Evolutionary conservation across 2,888 invertebrate species (phyloP), one percentile per base, ranked within the genome.

Genomic region (Heliconius cydno): DNA sequence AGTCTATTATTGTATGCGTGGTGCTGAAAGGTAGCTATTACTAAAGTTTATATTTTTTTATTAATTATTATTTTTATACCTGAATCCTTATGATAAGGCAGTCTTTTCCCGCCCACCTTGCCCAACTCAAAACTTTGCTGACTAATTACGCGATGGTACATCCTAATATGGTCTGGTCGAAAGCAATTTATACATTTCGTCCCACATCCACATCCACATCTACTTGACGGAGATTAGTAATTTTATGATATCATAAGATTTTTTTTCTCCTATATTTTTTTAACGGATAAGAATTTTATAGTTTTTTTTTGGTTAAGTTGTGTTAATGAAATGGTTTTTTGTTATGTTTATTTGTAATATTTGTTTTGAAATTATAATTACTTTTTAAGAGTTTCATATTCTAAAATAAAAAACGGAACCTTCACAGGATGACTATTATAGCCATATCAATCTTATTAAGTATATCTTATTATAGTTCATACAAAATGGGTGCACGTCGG

Each of bases 91-190:
- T 65, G 13, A 19, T 28, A 65, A 65, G 65, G 13, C 25, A 12
- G 25, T 12, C 63, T 63, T 25, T 13, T 25, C 1, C 7, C 28
- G 65, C 19, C 65, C 28, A 65, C 65, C 15, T 13, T n/a, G 25
- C 15, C 65, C 28, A 28, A 28, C 63, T 46, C 65, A n/a, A 34
- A 74, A 30, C 46, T 75, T 60, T 22, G 78, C 75, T 80, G 80
- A 80, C 71, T 80, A 80, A 78, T 80, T 78, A 80, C 30, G 60
- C 70, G 60, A 63, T 72, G 70, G 76, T 79, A 73, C 79, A 73
- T 19, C 70, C 41, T 65, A 63, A 80, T 70, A 80, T 73, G 80
- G 80, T 70, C 28, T 73, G 80, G 76, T 79, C 79, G 63, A 80
- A 80, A 76, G 72, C 46, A 63, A 72, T 22, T 41, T 66, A 76